These are phyloP conservation scores for Corythoichthys haematopterus DNA, from an alignment of 2,113 vertebrate species.

Conservation along the genomic window DNA sequence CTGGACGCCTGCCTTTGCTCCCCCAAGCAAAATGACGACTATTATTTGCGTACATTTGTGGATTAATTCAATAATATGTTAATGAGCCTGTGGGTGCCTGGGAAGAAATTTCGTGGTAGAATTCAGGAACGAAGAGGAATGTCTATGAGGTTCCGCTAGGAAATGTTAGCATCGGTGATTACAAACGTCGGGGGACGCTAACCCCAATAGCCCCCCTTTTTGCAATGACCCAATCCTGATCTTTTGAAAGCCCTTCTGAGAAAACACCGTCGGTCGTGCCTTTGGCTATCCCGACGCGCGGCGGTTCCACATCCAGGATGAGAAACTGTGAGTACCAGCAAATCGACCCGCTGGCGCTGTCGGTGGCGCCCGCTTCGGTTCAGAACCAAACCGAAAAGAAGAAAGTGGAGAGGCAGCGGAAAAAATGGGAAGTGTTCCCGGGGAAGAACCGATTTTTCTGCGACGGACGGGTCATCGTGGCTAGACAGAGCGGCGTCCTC, in stretches of 20 bases:
- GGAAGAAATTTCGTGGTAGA: conserved; percentile 6
- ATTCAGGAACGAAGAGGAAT: conserved; percentile 22
- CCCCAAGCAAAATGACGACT: neutral
- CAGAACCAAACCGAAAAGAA: conserved; percentile 46
- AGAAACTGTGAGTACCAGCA: conserved; percentile 87
- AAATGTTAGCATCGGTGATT: conserved; percentile 47
- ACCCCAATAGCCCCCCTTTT: neutral
- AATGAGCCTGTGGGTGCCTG: neutral
- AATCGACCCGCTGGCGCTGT: conserved; percentile 75
- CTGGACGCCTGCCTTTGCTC: neutral
- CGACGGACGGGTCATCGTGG: conserved; percentile 84
- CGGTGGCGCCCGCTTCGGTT: conserved; percentile 57
- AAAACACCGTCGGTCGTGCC: conserved; percentile 19
- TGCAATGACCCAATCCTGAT: conserved; percentile 16
- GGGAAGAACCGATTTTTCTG: conserved; percentile 88
- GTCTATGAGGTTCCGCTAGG: conserved; percentile 28
- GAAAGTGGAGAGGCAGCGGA: conserved; percentile 59
- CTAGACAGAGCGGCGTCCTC: conserved; percentile 85
- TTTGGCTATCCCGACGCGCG: conserved; percentile 22
- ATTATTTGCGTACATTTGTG: neutral
- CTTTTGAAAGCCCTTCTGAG: neutral
- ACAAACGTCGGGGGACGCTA: conserved; percentile 28
- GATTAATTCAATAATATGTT: conserved; percentile 34
- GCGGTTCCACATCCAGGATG: conserved; percentile 49
- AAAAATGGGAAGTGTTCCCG: conserved; percentile 89